phyloP scores from a whole-genome alignment of 2,888 invertebrate species.

The Agelastica alni region DNA sequence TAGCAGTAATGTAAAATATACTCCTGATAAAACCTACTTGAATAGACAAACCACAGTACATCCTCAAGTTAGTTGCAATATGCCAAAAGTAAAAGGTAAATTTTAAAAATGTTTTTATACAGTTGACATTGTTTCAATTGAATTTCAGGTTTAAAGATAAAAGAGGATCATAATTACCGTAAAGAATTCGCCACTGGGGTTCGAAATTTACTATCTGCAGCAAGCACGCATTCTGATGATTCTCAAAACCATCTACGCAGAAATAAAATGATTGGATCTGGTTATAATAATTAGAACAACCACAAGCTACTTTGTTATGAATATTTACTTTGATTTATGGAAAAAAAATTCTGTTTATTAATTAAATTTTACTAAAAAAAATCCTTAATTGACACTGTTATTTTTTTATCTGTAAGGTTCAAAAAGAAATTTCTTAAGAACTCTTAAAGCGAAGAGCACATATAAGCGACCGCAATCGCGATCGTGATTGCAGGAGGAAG shows the following conservation, averaged over 20 bases:
- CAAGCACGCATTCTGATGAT: constrained; percentile 62
- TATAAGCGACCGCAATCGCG: too few species aligned
- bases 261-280: background rate
- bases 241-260: constrained; percentile 45
- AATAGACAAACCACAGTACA: constrained; percentile 57
- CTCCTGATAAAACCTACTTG: constrained; percentile 38
- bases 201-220: constrained; percentile 57
- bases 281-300: constrained; percentile 2
- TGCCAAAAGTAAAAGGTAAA: constrained; percentile 57
- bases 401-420: too few species aligned
- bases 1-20: constrained; percentile 48
- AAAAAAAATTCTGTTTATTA: too few species aligned
- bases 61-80: constrained; percentile 64
- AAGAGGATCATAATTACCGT: constrained; percentile 68
- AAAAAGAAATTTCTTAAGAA: too few species aligned
- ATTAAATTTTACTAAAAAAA: too few species aligned
- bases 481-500: too few species aligned
- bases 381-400: too few species aligned
- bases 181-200: constrained; percentile 74
- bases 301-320: too few species aligned
- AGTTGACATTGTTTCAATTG: background rate
- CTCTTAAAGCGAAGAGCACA: too few species aligned
- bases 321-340: too few species aligned
- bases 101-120: background rate
- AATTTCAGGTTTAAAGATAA: constrained; percentile 44